A percentile compares a stretch with the other conserved stretches of the same genome.
Evolutionary conservation across 2,888 invertebrate species (phyloP).

Genomic region (Melipona beecheii): DNA sequence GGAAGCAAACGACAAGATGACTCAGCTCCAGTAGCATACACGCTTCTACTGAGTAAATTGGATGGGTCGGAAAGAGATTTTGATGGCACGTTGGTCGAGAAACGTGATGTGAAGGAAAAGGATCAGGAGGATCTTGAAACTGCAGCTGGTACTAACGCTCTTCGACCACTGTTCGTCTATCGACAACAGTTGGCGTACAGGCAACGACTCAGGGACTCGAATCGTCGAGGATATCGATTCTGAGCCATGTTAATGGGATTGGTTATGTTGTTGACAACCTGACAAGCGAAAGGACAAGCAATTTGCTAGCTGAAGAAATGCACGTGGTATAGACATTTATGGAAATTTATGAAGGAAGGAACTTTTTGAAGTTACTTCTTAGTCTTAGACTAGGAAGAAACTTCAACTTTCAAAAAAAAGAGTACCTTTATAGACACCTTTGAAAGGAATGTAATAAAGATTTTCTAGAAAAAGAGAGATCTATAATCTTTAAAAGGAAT

Average conservation of each 20-base stretch:
- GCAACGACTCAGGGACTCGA: conserved; percentile 75
- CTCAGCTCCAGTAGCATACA: conserved; percentile 13
- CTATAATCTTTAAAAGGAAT: neutral
- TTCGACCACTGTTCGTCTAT: conserved; percentile 81
- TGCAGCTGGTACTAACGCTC: conserved; percentile 80
- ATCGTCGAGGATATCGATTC: conserved; percentile 65
- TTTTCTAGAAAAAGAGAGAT: neutral
- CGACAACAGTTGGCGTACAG: conserved; percentile 81
- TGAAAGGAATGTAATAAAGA: neutral
- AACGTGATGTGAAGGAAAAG: conserved; percentile 50
- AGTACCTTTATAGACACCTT: neutral
- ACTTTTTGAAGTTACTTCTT: neutral
- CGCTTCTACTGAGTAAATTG: conserved; percentile 15
- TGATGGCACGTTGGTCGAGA: conserved; percentile 23
- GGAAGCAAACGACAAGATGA: neutral
- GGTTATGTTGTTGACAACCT: conserved; percentile 21
- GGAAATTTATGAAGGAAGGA: neutral
- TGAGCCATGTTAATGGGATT: conserved; percentile 24
- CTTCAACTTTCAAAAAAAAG: neutral
- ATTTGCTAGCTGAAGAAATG: conserved; percentile 32
- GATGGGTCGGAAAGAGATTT: neutral
- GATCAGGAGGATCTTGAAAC: conserved; percentile 76
- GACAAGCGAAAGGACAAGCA: conserved; percentile 10
- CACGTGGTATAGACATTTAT: neutral
- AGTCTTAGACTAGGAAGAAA: neutral